Evolutionary conservation across 2,797 vertebrate species (phyloP).

Genomic region (Takifugu ocellatus): DNA sequence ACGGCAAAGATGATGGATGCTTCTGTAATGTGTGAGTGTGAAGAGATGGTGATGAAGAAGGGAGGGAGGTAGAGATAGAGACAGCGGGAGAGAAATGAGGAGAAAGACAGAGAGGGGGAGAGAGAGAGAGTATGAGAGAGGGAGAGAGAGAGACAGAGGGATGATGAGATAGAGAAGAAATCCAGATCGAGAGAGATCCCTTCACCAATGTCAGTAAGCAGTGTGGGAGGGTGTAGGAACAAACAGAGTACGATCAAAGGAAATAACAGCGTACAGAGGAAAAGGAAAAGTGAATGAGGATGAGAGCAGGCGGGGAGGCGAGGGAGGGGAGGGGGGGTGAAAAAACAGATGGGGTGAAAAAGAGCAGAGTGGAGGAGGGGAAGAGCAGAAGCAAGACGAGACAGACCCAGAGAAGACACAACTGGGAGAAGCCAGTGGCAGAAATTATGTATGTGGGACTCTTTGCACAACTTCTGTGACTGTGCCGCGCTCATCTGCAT

Average conservation of each 20-base stretch:
- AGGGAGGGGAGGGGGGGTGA: conserved; percentile 14
- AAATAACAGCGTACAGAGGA: conserved; percentile 38
- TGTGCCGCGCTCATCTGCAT: conserved; percentile 8
- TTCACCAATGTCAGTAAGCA: conserved; percentile 53
- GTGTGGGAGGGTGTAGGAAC: conserved; percentile 61
- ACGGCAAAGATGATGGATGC: conserved; percentile 61
- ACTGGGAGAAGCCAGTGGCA: conserved; percentile 14
- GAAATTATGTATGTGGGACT: conserved; percentile 14
- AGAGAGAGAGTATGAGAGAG: conserved; percentile 26
- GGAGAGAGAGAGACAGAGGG: conserved; percentile 5
- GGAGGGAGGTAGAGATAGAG: conserved; percentile 41
- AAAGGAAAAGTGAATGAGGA: conserved; percentile 34
- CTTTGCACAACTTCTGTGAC: conserved; percentile 30
- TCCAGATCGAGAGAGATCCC: conserved; percentile 35
- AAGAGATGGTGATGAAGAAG: conserved; percentile 56
- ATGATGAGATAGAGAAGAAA: conserved; percentile 14
- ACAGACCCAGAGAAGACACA: conserved; percentile 9
- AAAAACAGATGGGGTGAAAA: conserved; percentile 39
- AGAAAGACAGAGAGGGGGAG: conserved; percentile 37
- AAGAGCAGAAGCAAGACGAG: conserved; percentile 7
- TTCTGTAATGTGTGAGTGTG: conserved; percentile 65
- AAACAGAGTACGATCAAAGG: conserved; percentile 52
- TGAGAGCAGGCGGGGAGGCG: conserved; percentile 8
- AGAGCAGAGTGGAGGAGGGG: conserved; percentile 20
- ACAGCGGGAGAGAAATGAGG: conserved; percentile 50